Percentiles rank a stretch among this genome's conserved stretches.
phyloP scores from a whole-genome alignment of 2,888 invertebrate species.

The Phyto melanocephala region DNA sequence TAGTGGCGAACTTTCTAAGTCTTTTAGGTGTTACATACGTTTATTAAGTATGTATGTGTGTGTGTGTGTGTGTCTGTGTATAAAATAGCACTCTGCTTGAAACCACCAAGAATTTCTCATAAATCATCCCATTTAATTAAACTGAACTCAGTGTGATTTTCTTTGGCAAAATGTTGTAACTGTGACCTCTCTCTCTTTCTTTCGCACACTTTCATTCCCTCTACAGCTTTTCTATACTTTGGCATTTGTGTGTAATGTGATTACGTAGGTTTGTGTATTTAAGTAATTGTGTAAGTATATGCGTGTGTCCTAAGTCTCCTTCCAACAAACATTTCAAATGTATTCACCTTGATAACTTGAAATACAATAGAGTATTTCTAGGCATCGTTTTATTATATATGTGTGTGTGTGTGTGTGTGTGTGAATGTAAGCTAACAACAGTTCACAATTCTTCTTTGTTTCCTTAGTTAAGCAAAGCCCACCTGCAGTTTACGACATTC shows the following conservation, averaged over 20 bases:
- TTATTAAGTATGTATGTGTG: not conserved
- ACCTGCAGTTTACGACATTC: constrained; percentile 43
- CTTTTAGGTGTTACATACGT: too few relatives aligned
- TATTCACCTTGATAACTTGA: not conserved
- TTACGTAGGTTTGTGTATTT: not conserved
- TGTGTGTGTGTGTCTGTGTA: not conserved
- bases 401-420: not conserved
- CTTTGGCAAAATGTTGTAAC: constrained; percentile 63
- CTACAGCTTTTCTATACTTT: not conserved
- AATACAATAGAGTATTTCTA: constrained; percentile 1
- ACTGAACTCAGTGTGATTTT: constrained; percentile 68
- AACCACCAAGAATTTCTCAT: constrained; percentile 55
- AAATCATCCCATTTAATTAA: constrained; percentile 69
- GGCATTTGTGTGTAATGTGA: not conserved
- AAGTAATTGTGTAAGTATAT: not conserved
- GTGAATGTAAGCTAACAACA: not conserved
- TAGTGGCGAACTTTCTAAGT: too few relatives aligned
- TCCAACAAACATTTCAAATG: not conserved
- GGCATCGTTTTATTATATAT: not conserved
- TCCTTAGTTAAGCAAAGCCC: not conserved
- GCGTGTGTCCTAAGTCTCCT: not conserved
- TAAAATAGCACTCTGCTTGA: constrained; percentile 2
- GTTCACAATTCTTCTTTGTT: not conserved
- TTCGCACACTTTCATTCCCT: not conserved
- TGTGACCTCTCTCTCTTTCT: constrained; percentile 38